Evolutionary conservation across 2,113 vertebrate genomes (phyloP).

Genomic region (Thermophis baileyi): DNA sequence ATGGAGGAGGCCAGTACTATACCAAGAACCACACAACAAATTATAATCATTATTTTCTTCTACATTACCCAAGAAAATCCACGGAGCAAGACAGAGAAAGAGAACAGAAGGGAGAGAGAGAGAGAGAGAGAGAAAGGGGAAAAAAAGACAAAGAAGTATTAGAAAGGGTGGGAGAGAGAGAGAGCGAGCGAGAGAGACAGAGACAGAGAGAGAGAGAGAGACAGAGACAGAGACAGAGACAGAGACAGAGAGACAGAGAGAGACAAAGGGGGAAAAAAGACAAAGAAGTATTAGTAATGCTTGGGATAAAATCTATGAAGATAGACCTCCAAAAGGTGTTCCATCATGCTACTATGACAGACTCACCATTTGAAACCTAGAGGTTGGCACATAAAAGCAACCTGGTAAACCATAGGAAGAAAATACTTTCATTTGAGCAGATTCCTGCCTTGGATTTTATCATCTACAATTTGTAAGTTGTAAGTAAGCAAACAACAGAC

Average conservation of each 20-base stretch:
- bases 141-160: too few species aligned
- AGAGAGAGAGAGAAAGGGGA: too few species aligned
- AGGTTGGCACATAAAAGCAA: not conserved
- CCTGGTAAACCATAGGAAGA: not conserved
- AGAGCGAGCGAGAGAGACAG: too few species aligned
- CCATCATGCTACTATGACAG: not conserved
- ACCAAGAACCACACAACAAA: constrained; percentile 93
- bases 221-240: too few species aligned
- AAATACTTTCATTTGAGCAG: not conserved
- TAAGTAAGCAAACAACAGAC: not conserved
- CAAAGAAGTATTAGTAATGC: constrained; percentile 4
- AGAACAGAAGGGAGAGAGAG: not conserved
- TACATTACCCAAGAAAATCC: constrained; percentile 43
- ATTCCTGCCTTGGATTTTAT: not conserved
- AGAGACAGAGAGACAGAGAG: not conserved
- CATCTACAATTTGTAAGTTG: not conserved
- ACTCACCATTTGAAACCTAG: not conserved
- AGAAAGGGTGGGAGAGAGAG: too few species aligned
- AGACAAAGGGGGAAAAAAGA: constrained; percentile 9
- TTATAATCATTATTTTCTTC: constrained; percentile 97
- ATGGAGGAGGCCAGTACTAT: constrained; percentile 91
- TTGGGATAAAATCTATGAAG: not conserved
- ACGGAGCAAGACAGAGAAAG: constrained; percentile 43
- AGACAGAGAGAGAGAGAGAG: too few species aligned
- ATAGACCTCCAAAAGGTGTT: not conserved